Base-by-base conservation (phyloP, 2,888 invertebrate species). In the Emmelina monodactyla region DNA sequence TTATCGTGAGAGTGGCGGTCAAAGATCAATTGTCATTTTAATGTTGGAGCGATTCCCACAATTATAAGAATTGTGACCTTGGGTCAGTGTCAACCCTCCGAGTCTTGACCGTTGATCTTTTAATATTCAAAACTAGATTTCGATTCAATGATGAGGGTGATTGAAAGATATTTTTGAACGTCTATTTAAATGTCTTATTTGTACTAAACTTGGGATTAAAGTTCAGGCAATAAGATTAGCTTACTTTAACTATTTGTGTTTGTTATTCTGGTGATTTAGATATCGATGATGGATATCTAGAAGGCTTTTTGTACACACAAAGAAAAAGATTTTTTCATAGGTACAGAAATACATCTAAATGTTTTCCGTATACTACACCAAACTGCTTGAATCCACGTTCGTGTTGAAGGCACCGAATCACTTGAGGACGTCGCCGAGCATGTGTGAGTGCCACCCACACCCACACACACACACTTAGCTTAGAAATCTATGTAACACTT, bases 41-140 rank as follows among this genome's bases (percentile, higher is more conserved):
- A 48, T 50, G 46, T 46, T 45, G 44, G 41, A 44, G 48, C 51
- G 50, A 53, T 72, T 72, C 72, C 52, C 72, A 72, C 55, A 57
- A 61, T 62, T 45, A 59, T 49, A 57, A 55, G 58, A 62, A 62
- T 62, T 57, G 38, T 46, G 67, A 62, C 71, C 72, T 71, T 63
- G 56, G 55, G 53, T 49, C 55, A 47, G 43, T 40, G 45, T 40
- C 35, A 43, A 43, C 51, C 51, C 49, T 53, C 44, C 50, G 49
- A 48, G 25, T 25, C 54, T 58, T 71, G 73, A 73, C 73, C 73
- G 71, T 75, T 75, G 72, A 70, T 65, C 73, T 62, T 53, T 41
- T 41, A 49, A 51, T 25, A 25, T 25, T 25, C n/a, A 25, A 25
- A 25, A 55, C 50, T 45, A 45, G 54, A 52, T 54, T 38, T 4